Conservation (phyloP, 2,113 vertebrate species). For the Balaeniceps rex region DNA sequence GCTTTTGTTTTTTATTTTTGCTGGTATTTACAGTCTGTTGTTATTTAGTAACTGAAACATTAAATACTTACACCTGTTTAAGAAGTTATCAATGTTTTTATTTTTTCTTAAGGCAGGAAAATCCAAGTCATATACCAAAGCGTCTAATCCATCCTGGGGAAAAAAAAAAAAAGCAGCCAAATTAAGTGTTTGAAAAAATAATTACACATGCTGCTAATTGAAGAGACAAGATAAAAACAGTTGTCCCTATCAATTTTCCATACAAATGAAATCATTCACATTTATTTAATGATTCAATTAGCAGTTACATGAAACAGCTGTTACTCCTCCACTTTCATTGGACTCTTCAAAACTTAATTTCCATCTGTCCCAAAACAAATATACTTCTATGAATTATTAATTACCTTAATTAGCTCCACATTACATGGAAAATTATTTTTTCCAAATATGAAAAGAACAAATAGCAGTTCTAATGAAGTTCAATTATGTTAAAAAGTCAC, state of each 20-base stretch:
- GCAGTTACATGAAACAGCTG: background rate
- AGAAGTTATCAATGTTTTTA: conserved; percentile 99
- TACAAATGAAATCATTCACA: background rate
- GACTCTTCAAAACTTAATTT: background rate
- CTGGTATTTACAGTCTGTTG: background rate
- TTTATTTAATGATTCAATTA: background rate
- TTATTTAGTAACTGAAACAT: background rate
- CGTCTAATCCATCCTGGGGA: conserved; percentile 93
- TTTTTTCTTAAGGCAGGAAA: conserved; percentile 99
- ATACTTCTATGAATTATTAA: background rate
- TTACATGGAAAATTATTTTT: background rate
- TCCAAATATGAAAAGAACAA: background rate
- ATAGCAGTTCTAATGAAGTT: background rate
- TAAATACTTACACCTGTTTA: conserved; percentile 97
- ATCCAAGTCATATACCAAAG: conserved; percentile 97
- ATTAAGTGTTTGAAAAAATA: background rate
- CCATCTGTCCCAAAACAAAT: background rate
- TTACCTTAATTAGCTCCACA: background rate
- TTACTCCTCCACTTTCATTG: background rate
- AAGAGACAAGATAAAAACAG: background rate
- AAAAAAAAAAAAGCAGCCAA: background rate
- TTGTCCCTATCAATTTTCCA: background rate
- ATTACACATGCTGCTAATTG: background rate
- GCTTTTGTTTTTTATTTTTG: background rate
- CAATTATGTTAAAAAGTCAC: background rate